Evolutionary conservation across 2,888 invertebrate genomes (phyloP).

Genomic region (Brachynemurus nebulosus): DNA sequence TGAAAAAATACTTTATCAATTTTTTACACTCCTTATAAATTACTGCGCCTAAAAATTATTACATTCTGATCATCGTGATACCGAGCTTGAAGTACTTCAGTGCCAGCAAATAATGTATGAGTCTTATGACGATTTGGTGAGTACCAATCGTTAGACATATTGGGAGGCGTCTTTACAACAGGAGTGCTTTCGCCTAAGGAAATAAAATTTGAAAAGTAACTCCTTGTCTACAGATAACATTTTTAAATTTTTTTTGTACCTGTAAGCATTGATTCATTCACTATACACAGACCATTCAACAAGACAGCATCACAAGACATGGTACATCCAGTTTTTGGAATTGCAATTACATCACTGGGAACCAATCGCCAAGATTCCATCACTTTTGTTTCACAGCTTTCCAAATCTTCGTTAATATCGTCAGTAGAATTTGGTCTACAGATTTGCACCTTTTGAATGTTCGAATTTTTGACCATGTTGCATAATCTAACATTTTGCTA

Average conservation of each 20-base stretch:
- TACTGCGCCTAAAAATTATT: no score
- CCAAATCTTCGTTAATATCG: constrained; percentile 38
- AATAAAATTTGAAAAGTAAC: no score
- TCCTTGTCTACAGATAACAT: no score
- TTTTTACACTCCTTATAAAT: no score
- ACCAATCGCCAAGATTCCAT: constrained; percentile 53
- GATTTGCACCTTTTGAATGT: constrained; percentile 44
- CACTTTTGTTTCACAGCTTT: constrained; percentile 22
- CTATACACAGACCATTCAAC: constrained; percentile 75
- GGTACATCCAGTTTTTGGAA: constrained; percentile 65
- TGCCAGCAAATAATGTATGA: constrained; percentile 83
- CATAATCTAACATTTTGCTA: constrained; percentile 56
- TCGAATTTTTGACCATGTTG: constrained; percentile 49
- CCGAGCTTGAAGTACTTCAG: constrained; percentile 77
- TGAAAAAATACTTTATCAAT: constrained; percentile 27
- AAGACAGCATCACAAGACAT: constrained; percentile 77
- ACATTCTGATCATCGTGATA: constrained; percentile 57
- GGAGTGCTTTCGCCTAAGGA: constrained; percentile 79
- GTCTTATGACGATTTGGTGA: constrained; percentile 61
- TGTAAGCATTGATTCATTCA: constrained; percentile 91
- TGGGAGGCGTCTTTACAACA: constrained; percentile 71
- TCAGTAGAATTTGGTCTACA: constrained; percentile 35
- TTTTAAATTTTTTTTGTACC: no score
- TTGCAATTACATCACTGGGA: constrained; percentile 72
- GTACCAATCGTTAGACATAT: constrained; percentile 44